These are phyloP conservation scores for Scomber scombrus DNA, from an alignment of 2,113 vertebrate genomes.

Conservation along the genomic window DNA sequence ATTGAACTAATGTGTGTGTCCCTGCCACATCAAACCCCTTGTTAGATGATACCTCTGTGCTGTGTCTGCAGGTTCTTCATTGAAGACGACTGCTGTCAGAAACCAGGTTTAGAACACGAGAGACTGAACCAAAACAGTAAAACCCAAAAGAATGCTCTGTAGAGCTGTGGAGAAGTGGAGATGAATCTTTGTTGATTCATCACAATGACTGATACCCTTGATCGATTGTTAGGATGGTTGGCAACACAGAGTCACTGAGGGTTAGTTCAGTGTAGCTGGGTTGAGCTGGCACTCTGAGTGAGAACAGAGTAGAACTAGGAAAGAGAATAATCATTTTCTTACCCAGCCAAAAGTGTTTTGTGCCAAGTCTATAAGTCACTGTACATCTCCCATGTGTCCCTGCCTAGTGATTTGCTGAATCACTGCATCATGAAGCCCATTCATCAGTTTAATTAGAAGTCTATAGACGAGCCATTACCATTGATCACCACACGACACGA, in stretches of 20 bases:
- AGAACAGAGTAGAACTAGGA: not conserved
- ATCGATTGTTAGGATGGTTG: no score
- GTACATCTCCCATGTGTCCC: not conserved
- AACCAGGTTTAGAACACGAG: no score
- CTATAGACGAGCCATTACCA: slow-evolving; percentile 25
- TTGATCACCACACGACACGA: slow-evolving; percentile 23
- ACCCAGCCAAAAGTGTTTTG: not conserved
- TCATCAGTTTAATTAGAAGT: slow-evolving; percentile 49
- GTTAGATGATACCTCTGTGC: no score
- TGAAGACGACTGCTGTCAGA: no score
- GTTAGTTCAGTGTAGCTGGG: no score
- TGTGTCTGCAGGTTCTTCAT: no score
- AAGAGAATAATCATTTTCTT: not conserved
- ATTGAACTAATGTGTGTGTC: not conserved
- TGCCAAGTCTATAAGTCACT: slow-evolving; percentile 17
- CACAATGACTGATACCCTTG: not conserved
- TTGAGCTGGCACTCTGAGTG: not conserved
- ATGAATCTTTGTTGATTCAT: not conserved
- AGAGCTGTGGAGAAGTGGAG: no score
- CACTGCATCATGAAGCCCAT: slow-evolving; percentile 20
- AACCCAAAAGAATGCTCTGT: no score
- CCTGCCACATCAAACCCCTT: not conserved
- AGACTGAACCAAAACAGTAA: not conserved
- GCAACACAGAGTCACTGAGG: no score
- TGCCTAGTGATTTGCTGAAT: slow-evolving; percentile 16